A percentile compares a stretch with the other conserved stretches of the same genome.
phyloP scores from a whole-genome alignment of 2,113 vertebrate genomes.

The Sphaerodactylus townsendi region DNA sequence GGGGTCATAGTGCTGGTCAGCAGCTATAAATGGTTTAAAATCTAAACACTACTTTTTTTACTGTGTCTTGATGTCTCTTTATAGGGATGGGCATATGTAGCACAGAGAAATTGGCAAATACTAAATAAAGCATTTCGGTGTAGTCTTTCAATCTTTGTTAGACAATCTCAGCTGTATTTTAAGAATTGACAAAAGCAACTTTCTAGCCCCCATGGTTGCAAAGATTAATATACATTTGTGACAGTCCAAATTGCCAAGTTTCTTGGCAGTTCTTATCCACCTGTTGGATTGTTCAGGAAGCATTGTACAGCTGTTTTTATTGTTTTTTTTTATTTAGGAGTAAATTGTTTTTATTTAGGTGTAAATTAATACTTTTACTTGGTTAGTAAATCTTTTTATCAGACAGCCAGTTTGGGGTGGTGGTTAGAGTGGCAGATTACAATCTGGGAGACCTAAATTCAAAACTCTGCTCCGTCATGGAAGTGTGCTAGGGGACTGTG shows the following conservation, averaged over 20 bases:
- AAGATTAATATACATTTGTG: background rate
- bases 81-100: background rate
- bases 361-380: slow-evolving; percentile 4
- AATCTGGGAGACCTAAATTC: no score
- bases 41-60: slow-evolving; percentile 20
- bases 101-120: background rate
- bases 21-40: slow-evolving; percentile 26
- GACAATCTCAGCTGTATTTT: background rate
- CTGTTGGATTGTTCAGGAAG: slow-evolving; percentile 50
- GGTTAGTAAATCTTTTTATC: background rate
- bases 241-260: background rate
- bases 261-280: background rate
- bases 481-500: no score
- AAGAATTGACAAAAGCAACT: background rate
- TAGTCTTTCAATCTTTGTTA: background rate
- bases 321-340: background rate
- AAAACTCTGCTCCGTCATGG: no score
- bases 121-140: background rate
- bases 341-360: slow-evolving; percentile 4
- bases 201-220: background rate
- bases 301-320: slow-evolving; percentile 16
- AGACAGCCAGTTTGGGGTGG: no score
- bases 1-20: background rate
- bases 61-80: no score
- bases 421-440: no score